Base-by-base conservation (phyloP, 2,888 invertebrate genomes). In the Drosophila phalerata region DNA sequence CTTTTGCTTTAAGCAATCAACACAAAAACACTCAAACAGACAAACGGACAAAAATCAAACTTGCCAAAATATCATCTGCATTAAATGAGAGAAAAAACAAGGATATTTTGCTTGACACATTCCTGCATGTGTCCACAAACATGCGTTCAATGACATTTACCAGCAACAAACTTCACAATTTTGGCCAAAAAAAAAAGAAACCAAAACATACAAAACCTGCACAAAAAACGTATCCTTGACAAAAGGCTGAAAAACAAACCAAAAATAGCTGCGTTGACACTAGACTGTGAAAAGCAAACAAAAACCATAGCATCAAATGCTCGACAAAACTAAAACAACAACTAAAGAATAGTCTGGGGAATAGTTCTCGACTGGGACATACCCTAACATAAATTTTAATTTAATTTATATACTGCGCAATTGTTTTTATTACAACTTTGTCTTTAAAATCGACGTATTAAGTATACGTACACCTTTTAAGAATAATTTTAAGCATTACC, bases 231-330 rank as follows among this genome's bases (percentile, higher is more conserved):
- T 61, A 64, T 76, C 69, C 64, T 42, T 61, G 72, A 69, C 70
- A 78, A 70, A 64, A 74, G 52, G 42, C 63, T 38, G 57, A 56
- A 62, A 69, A 58, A 58, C 78, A 71, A 74, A 65, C 73, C 73
- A 73, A 63, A 77, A 69, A 69, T 58, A 56, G 64, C 69, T 83
- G 76, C 79, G 81, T 82, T 78, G 82, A 77, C 76, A 81, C 66
- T 69, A 69, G 71, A 81, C 75, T 62, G 62, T 38, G 45, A 40
- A 73, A 71, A 62, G 65, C 73, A 82, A 83, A 75, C 73, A 76
- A 60, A 71, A 80, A 55, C 55, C 49, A 57, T 45, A 25, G 13
- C 60, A 52, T n/a, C 45, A 75, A 72, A 76, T 71, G 56, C 48
- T 66, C 43, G 40, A 57, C 79, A 87, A 87, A 85, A 72, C 68